Evolutionary conservation across 2,113 vertebrate genomes (phyloP), one percentile per base, ranked within the genome.

Genomic region (Microtus montanus): DNA sequence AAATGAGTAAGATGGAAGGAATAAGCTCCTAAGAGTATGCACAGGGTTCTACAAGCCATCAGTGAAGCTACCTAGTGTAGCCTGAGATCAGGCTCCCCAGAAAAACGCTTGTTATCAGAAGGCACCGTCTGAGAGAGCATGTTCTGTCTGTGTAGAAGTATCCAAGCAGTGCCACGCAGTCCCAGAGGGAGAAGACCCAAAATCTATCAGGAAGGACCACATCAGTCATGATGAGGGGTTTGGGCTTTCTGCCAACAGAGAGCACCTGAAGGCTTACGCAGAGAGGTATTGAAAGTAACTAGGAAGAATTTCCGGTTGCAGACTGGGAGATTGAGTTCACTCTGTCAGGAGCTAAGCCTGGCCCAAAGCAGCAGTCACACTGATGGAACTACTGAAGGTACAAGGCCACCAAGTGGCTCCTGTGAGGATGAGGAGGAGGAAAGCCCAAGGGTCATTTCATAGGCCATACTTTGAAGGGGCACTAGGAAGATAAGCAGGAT

Each of bases 91-190:
- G 5, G 64, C 64, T 49, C 66, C 93, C 54, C 64, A 30, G 33
- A 52, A 38, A 87, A 54, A 7, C 0, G 1, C 47, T 35, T 0
- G 3, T 17, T 30, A 84, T 28, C 73, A 64, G 87, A 90, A 52
- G n/a, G 61, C 7, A 2, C 33, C 92, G 5, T 8, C 19, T 38
- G 0, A 0, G 86, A 12, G 1, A 66, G 38, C 87, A 82, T 2
- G 30, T 10, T 33, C 70, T 71, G 35, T 84, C 52, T 68, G 35
- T 52, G 9, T 71, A 93, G 52, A 77, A 38, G 70, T 33, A 35
- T 52, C 41, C 75, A 73, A 13, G 58, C 5, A 8, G 89, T 75
- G 10, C 77, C 66, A 5, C 4, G 22, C 4, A 30, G 89, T 47
- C 15, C 68, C 73, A 26, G 47, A 26, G 14, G 83, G 41, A 85